Percentiles rank a stretch among this genome's conserved stretches.
Evolutionary conservation across 2,113 vertebrate species (phyloP).

Genomic region (Genyomyrus donnyi): DNA sequence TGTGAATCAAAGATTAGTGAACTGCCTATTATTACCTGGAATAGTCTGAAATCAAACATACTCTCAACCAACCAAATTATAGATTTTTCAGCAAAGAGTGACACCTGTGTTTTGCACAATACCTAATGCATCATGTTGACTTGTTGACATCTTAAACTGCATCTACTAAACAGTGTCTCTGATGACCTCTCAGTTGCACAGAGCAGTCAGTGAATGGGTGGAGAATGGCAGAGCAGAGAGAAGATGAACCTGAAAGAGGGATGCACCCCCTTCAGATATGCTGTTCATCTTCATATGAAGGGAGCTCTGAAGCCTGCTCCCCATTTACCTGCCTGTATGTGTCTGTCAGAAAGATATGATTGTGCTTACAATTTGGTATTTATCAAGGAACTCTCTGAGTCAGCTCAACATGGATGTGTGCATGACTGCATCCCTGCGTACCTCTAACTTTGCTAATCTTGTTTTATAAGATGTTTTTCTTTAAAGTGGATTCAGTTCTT

Average conservation of each 20-base stretch:
- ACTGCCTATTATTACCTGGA: not conserved
- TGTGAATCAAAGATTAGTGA: not conserved
- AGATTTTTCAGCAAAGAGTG: not conserved
- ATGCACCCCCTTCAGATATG: not conserved
- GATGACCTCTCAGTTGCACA: not conserved
- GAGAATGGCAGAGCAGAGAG: not conserved
- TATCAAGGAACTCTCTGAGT: not conserved
- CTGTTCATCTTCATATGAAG: not conserved
- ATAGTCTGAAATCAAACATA: not conserved
- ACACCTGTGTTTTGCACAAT: not conserved
- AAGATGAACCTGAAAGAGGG: not conserved
- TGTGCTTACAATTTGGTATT: not conserved
- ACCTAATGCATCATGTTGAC: not conserved
- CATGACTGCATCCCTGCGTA: not conserved
- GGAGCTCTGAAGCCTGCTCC: not conserved
- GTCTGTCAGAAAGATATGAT: not conserved
- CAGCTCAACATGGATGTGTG: not conserved
- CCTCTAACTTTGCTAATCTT: not conserved
- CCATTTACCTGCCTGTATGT: not conserved
- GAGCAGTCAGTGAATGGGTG: not conserved
- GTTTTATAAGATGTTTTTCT: not conserved
- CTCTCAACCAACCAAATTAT: not conserved
- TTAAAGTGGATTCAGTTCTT: not conserved
- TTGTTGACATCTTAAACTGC: not conserved
- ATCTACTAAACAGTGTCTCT: not conserved